These are phyloP conservation scores for Anguilla megastoma DNA, from an alignment of 2,797 vertebrate genomes.

Conservation along the genomic window DNA sequence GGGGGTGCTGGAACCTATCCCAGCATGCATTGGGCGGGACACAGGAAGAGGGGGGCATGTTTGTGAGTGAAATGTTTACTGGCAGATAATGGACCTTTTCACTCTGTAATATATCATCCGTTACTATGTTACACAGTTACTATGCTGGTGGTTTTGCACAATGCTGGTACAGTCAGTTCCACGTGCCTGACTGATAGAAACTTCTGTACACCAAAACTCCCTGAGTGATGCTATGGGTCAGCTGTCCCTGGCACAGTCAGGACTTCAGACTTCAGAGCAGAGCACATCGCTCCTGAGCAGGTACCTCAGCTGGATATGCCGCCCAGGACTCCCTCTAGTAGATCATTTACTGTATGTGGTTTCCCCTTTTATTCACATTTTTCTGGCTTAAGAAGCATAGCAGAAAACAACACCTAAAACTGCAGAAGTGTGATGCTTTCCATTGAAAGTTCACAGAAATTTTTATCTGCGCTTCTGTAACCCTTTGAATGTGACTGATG, in stretches of 20 bases:
- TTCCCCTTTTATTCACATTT: background rate
- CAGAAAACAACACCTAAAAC: background rate
- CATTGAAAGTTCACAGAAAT: background rate
- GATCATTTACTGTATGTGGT: background rate
- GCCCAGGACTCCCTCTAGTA: background rate
- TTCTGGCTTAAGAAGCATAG: background rate
- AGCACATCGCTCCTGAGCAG: background rate
- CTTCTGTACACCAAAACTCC: background rate
- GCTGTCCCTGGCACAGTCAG: background rate
- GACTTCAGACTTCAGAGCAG: background rate
- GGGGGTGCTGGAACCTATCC: no score
- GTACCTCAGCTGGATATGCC: background rate
- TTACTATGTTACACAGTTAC: background rate
- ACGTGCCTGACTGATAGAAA: background rate
- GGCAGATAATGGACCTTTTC: background rate
- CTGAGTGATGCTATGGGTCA: background rate
- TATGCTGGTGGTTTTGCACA: background rate
- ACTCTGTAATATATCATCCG: background rate
- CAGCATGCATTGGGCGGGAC: no score
- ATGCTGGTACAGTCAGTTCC: background rate
- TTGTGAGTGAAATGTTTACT: background rate
- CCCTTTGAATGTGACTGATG: constrained; percentile 26
- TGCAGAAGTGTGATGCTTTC: background rate
- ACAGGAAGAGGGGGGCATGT: background rate
- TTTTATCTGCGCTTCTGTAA: background rate